phyloP scores from a whole-genome alignment of 1,140 invertebrate genomes.

The Mactra quadrangularis region DNA sequence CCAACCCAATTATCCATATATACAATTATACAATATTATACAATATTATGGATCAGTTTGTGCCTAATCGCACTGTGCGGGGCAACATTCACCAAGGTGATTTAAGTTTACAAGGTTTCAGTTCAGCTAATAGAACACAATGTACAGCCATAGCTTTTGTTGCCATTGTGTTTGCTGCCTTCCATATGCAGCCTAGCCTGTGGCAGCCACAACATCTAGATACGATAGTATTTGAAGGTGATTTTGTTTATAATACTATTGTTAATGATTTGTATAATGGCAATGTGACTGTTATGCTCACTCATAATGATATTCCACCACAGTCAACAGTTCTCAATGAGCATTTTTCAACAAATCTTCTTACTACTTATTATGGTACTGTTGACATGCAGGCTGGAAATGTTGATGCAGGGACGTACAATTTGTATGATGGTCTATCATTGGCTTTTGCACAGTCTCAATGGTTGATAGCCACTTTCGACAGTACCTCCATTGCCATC shows the following conservation, averaged over 20 bases:
- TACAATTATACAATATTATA: no score
- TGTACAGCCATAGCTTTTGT: slow-evolving; percentile 6
- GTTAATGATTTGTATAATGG: background rate
- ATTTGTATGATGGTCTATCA: background rate
- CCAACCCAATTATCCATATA: no score
- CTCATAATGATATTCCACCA: slow-evolving; percentile 3
- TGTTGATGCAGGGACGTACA: background rate
- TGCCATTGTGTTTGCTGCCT: slow-evolving; percentile 2
- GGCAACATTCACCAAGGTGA: background rate
- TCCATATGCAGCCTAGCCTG: background rate
- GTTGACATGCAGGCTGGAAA: background rate
- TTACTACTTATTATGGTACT: background rate
- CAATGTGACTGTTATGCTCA: background rate
- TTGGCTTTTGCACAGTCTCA: background rate
- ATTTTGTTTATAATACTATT: background rate
- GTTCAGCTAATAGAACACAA: background rate
- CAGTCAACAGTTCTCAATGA: background rate
- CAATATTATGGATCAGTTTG: no score
- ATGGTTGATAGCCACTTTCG: background rate
- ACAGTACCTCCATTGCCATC: background rate
- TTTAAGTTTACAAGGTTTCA: background rate
- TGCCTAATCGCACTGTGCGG: background rate
- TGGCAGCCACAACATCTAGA: slow-evolving; percentile 17
- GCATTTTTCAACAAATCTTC: background rate
- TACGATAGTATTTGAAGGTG: slow-evolving; percentile 3